Conservation (phyloP, 1,140 invertebrate species). For the Rhagoletis pomonella region DNA sequence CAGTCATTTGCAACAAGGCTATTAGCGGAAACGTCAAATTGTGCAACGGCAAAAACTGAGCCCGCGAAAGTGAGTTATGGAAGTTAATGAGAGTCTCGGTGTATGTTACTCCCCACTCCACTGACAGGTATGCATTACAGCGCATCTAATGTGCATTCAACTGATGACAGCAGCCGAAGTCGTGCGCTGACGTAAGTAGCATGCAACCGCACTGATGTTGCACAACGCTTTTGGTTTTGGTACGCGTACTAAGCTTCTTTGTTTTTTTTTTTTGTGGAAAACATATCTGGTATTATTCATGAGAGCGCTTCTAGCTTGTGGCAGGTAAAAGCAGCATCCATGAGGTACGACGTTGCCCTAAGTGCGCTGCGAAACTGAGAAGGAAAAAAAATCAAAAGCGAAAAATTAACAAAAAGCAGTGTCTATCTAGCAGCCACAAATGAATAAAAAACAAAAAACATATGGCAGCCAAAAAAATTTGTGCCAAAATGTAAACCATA, state of each 20-base stretch:
- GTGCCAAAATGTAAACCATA: conserved; percentile 4
- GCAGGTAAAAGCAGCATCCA: not conserved
- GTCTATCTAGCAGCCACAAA: not conserved
- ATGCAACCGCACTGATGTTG: not conserved
- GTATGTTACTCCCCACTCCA: too few species aligned
- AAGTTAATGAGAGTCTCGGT: too few species aligned
- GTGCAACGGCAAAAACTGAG: too few species aligned
- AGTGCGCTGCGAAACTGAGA: conserved; percentile 11
- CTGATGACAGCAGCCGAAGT: too few species aligned
- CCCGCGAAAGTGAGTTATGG: too few species aligned
- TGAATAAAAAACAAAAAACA: conserved; percentile 30
- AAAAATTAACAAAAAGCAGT: not conserved
- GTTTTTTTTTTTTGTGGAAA: not conserved
- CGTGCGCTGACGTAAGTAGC: not conserved
- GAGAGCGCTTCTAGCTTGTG: not conserved
- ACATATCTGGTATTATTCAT: conserved; percentile 39
- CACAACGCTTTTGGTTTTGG: not conserved
- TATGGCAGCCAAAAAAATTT: conserved; percentile 19
- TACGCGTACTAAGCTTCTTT: not conserved
- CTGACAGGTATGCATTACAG: too few species aligned
- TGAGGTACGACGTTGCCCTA: not conserved
- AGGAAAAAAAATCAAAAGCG: not conserved
- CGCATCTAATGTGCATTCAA: too few species aligned
- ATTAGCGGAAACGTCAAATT: not conserved
- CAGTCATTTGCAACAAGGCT: not conserved